These are phyloP conservation scores for Scopus umbretta DNA, from an alignment of 2,113 vertebrate species.

Conservation along the genomic window DNA sequence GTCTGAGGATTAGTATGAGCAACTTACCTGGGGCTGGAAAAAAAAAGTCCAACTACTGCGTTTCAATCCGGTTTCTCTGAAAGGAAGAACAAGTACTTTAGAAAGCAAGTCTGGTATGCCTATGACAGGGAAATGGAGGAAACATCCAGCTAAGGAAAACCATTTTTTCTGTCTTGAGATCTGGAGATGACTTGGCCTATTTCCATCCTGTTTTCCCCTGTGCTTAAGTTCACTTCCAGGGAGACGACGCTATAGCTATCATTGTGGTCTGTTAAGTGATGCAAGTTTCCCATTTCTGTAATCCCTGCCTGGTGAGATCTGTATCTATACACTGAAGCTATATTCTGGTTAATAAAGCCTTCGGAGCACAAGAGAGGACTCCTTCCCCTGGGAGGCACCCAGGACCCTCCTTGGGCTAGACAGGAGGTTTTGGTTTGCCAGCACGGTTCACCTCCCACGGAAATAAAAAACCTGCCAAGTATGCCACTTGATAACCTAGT, in stretches of 20 bases:
- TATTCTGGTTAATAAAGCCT: not conserved
- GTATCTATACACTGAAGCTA: not conserved
- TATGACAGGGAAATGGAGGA: not conserved
- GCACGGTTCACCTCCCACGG: not conserved
- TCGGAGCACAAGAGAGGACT: not conserved
- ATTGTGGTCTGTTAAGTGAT: not conserved
- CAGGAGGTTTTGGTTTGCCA: not conserved
- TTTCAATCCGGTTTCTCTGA: not conserved
- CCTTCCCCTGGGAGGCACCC: not conserved
- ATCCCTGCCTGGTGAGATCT: not conserved
- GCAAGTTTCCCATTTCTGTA: not conserved
- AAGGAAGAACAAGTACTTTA: not conserved
- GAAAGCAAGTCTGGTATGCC: not conserved
- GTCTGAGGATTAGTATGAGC: not conserved
- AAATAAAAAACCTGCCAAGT: not conserved
- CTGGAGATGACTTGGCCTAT: not conserved
- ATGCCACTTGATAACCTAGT: not conserved
- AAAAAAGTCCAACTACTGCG: not conserved
- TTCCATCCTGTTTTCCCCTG: not conserved
- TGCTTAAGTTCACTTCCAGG: not conserved
- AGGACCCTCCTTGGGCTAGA: not conserved
- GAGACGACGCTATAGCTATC: not conserved
- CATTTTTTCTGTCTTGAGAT: not conserved
- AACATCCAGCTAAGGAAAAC: not conserved
- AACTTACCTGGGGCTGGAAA: not conserved